Evolutionary conservation across 2,797 vertebrate species (phyloP).

Genomic region (Clarias fuscus): DNA sequence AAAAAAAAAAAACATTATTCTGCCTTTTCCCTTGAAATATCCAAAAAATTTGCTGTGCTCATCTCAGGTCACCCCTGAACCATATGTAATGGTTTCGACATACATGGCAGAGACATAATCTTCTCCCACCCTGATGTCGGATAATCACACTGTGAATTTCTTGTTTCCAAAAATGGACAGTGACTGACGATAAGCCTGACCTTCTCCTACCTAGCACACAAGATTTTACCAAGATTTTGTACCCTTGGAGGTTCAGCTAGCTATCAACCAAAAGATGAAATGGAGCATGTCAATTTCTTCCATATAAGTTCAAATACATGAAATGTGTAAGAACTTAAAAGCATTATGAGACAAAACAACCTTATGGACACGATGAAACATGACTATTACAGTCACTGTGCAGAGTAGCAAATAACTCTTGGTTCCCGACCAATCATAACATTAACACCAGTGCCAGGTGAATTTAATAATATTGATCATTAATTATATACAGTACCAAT

Average conservation of each 20-base stretch:
- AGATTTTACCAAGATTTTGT: background rate
- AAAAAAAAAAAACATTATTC: background rate
- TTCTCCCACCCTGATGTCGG: background rate
- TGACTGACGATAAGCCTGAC: background rate
- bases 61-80: background rate
- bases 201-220: background rate
- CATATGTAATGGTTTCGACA: background rate
- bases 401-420: background rate
- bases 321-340: too few relatives aligned
- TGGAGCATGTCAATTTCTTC: too few relatives aligned
- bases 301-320: too few relatives aligned
- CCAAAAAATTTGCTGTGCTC: background rate
- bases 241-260: background rate
- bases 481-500: too few relatives aligned
- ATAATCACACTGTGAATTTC: background rate
- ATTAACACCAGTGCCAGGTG: too few relatives aligned
- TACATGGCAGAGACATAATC: background rate
- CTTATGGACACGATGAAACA: too few relatives aligned
- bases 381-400: background rate
- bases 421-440: too few relatives aligned
- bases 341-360: too few relatives aligned
- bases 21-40: background rate
- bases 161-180: background rate
- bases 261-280: background rate
- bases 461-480: too few relatives aligned